Base-by-base conservation (phyloP, 2,113 vertebrate species). In the Ctenodactylus gundi region DNA sequence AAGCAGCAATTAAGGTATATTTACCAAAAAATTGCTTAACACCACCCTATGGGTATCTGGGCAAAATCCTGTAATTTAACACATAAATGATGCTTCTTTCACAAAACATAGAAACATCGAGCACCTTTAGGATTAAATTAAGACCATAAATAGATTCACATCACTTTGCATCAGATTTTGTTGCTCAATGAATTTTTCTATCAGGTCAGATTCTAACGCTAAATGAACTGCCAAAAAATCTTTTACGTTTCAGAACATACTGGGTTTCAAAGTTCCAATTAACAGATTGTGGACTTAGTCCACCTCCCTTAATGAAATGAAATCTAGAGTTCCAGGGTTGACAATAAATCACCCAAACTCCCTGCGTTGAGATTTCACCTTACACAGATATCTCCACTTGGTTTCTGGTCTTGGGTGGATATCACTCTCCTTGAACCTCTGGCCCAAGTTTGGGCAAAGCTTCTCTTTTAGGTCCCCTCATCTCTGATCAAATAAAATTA, bases 101-200 rank as follows among this genome's bases (percentile, higher is more conserved):
- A 75, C 23, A 70, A 88, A 88, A 73, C 31, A 75, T 44, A 78
- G 85, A 91, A 78, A 64, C 18, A n/a, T 27, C 58, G n/a, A 81
- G 62, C 6, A 67, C 46, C 70, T 80, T 85, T 46, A 44, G n/a
- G 31, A 53, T 53, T 53, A 84, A 87, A 41, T 88, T 85, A 85
- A 90, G 39, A 78, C 34, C 36, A 68, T 49, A 92, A 84, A 60
- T 72, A 77, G 44, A 39, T 93, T 85, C 49, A 36, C 3, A 67
- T 64, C 85, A 67, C n/a, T 93, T 93, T 73, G 67, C 34, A 46
- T 84, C 85, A 62, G 13, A 90, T 90, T 78, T 89, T 95, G 15
- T 29, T 86, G 27, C 31, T 34, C 88, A 90, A 92, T 36, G 15
- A 75, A 57, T 46, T 36, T 78, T 93, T 29, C 39, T 82, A 62